Conservation (phyloP, 2,113 vertebrate species). For the Pollachius pollachius region DNA sequence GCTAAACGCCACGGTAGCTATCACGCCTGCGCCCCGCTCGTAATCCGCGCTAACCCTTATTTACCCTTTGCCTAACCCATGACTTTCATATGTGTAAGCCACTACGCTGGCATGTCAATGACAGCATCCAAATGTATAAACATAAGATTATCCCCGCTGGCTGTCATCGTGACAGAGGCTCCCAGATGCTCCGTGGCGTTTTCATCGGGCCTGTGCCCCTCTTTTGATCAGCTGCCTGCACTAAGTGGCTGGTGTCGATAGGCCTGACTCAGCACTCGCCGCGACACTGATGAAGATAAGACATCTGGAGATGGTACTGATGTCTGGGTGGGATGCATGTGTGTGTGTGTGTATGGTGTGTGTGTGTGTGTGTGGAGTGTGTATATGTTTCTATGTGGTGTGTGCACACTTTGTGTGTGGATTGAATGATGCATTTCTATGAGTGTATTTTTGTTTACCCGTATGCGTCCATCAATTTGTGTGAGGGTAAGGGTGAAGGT, state of each 20-base stretch:
- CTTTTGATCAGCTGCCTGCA: conserved; percentile 55
- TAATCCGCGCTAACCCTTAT: no score
- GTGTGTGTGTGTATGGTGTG: conserved; percentile 4
- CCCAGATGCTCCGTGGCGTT: conserved; percentile 46
- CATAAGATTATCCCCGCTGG: conserved; percentile 33
- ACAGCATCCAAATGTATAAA: conserved; percentile 24
- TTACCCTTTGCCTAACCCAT: no score
- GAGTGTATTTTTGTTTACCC: neutral
- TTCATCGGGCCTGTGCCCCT: conserved; percentile 53
- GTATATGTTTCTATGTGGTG: neutral
- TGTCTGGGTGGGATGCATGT: neutral
- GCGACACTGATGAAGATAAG: conserved; percentile 59
- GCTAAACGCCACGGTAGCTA: no score
- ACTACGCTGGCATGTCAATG: neutral
- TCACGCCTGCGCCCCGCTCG: no score
- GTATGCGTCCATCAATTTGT: no score
- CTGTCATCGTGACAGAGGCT: conserved; percentile 39
- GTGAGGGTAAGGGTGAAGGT: no score
- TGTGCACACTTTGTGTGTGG: neutral
- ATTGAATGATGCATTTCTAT: no score
- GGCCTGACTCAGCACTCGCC: conserved; percentile 59
- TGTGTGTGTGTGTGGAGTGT: neutral
- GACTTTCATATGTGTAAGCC: conserved; percentile 6
- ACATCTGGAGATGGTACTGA: conserved; percentile 52
- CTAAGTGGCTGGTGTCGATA: conserved; percentile 69